Percentiles rank a stretch among this genome's conserved stretches.
Conservation (phyloP, 2,797 vertebrate genomes). For the Anguilla megastoma region DNA sequence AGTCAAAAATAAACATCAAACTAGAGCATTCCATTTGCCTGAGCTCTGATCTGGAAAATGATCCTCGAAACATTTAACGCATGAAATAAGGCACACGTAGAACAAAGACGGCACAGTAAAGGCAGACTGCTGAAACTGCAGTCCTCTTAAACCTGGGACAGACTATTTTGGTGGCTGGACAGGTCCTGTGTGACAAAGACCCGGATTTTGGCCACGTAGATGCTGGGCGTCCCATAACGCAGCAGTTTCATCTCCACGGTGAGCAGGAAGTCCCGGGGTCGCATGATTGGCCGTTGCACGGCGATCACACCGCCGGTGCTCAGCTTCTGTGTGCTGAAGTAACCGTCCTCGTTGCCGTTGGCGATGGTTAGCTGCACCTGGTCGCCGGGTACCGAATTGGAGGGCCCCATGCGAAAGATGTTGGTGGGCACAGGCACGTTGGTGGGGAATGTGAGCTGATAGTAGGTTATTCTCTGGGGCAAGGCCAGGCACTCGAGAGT, state of each 20-base stretch:
- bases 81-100: not conserved
- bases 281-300: slow-evolving; percentile 78
- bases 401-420: slow-evolving; percentile 98
- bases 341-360: slow-evolving; percentile 85
- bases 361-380: slow-evolving; percentile 88
- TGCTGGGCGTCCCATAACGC: slow-evolving; percentile 79
- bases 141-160: slow-evolving; percentile 15
- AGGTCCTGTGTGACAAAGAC: slow-evolving; percentile 89
- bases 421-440: slow-evolving; percentile 90
- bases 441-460: slow-evolving; percentile 97
- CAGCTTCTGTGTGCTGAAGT: slow-evolving; percentile 81
- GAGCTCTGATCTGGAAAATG: not conserved
- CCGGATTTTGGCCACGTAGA: slow-evolving; percentile 86
- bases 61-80: not conserved
- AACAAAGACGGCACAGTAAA: not conserved
- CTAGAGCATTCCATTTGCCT: slow-evolving; percentile 44
- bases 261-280: slow-evolving; percentile 88
- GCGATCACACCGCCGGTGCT: slow-evolving; percentile 84
- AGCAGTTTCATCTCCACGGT: slow-evolving; percentile 86
- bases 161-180: slow-evolving; percentile 58
- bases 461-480: slow-evolving; percentile 97
- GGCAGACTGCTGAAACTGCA: not conserved
- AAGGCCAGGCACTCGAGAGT: slow-evolving; percentile 89
- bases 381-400: slow-evolving; percentile 81
- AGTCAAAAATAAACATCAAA: slow-evolving; percentile 41